Percentiles rank a stretch among this genome's conserved stretches.
phyloP scores from a whole-genome alignment of 2,113 vertebrate genomes.

The Chauna torquata region DNA sequence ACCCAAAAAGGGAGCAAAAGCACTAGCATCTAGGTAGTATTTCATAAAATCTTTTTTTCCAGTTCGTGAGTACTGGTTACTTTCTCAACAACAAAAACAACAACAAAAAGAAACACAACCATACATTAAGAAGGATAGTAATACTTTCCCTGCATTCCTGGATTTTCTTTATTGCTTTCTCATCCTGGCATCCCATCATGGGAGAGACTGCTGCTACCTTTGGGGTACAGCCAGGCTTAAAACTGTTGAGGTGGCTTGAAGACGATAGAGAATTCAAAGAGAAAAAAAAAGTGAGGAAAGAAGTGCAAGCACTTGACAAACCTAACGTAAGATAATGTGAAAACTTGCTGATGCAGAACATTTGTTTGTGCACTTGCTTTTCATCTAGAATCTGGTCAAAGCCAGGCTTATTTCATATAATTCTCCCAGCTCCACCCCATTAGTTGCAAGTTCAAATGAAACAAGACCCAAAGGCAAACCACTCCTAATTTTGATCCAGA shows the following conservation, averaged over 20 bases:
- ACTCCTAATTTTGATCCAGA: neutral
- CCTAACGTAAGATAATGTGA: neutral
- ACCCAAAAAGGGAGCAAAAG: neutral
- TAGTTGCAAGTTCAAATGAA: neutral
- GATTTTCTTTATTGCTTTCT: neutral
- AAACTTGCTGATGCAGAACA: neutral
- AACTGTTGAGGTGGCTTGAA: neutral
- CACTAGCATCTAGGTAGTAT: neutral
- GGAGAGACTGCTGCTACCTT: neutral
- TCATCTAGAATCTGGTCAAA: conserved; percentile 10
- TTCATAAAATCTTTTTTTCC: neutral
- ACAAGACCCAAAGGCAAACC: neutral
- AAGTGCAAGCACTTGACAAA: neutral
- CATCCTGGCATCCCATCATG: neutral
- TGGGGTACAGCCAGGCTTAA: neutral
- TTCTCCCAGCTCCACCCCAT: neutral
- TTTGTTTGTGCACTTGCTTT: neutral
- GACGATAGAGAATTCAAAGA: neutral
- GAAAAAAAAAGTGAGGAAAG: neutral
- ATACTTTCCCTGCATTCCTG: neutral
- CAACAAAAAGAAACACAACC: neutral
- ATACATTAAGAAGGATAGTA: neutral
- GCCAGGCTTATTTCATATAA: neutral
- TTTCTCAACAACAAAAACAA: too few species aligned
- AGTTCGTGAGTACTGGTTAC: neutral